A percentile compares a stretch with the other conserved stretches of the same genome.
Conservation (phyloP, 2,888 invertebrate species). For the Orthosia cruda region DNA sequence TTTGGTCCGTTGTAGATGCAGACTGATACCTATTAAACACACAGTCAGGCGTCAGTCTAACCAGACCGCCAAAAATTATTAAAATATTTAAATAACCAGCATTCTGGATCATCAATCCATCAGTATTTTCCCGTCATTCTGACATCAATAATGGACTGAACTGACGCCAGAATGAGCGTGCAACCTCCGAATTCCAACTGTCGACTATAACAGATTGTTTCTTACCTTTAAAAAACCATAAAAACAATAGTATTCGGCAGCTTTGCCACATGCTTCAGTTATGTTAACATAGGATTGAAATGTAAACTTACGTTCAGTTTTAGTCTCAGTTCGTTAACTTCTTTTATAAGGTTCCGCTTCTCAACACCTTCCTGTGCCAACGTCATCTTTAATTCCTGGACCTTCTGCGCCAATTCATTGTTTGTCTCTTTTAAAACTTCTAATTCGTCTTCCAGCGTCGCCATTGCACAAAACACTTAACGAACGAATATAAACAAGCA, state of each 20-base stretch:
- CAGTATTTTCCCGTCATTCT: too few relatives aligned
- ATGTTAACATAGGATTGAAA: not conserved
- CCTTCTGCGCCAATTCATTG: constrained; percentile 84
- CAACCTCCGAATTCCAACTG: not conserved
- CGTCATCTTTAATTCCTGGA: constrained; percentile 86
- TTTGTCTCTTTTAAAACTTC: constrained; percentile 84
- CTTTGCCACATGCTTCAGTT: too few relatives aligned
- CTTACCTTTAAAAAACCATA: not conserved
- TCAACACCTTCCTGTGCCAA: constrained; percentile 85
- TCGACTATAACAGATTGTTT: not conserved
- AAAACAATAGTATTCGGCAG: not conserved
- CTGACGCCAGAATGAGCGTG: too few relatives aligned
- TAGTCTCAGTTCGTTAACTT: constrained; percentile 85
- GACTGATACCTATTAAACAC: too few relatives aligned
- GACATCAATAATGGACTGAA: too few relatives aligned
- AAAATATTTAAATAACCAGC: too few relatives aligned
- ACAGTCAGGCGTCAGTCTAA: too few relatives aligned
- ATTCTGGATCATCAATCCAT: too few relatives aligned
- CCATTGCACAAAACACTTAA: constrained; percentile 70
- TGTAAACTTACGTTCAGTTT: constrained; percentile 84
- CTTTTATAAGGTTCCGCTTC: constrained; percentile 85
- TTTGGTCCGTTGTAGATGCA: too few relatives aligned
- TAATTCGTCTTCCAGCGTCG: constrained; percentile 82
- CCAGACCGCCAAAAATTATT: too few relatives aligned
- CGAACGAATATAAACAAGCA: constrained; percentile 7